Evolutionary conservation across 2,113 vertebrate species (phyloP), one percentile per base, ranked within the genome.

Genomic region (Naja naja): DNA sequence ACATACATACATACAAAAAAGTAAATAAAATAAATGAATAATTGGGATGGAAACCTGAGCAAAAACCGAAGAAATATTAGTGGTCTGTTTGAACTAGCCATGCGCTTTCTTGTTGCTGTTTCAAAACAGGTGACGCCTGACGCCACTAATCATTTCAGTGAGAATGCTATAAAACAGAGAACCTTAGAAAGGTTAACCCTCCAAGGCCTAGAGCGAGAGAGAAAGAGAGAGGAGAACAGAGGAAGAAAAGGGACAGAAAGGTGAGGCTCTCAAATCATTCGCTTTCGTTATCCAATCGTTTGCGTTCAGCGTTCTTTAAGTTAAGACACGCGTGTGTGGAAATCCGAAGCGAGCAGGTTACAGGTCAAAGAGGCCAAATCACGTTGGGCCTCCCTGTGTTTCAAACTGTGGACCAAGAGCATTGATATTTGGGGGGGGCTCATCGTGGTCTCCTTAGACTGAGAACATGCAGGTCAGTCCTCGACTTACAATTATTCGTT

Each of bases 151-250:
- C 96, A 96, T 95, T 97, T 98, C 96, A 97, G 98, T 74, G 97
- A 97, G 96, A 95, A 96, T 92, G 95, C 97, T 45, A 23, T 97
- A 95, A 97, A 94, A 91, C 96, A 95, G 93, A 97, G 97, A 94
- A 96, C 97, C 93, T 96, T 97, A 94, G 97, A 98, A 94, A 97
- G 94, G 91, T 94, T 97, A 93, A 98, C 98, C 92, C 97, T 98
- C 87, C 97, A 97, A 95, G 96, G 98, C 92, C 94, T 98, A 93
- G 97, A 98, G 47, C 95, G 97, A 91, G 39, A 97, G 95, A 5
- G 43, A 85, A 97, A 97, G 96, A 96, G 95, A 55, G 96, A 95
- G 11, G 96, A 97, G 88, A 95, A 55, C 94, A 96, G 93, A 91
- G 95, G 97, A 92, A 95, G 97, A 90, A 94, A 97, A 92, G 87